Conservation (phyloP, 2,113 vertebrate species). For the Prunella fulvescens region DNA sequence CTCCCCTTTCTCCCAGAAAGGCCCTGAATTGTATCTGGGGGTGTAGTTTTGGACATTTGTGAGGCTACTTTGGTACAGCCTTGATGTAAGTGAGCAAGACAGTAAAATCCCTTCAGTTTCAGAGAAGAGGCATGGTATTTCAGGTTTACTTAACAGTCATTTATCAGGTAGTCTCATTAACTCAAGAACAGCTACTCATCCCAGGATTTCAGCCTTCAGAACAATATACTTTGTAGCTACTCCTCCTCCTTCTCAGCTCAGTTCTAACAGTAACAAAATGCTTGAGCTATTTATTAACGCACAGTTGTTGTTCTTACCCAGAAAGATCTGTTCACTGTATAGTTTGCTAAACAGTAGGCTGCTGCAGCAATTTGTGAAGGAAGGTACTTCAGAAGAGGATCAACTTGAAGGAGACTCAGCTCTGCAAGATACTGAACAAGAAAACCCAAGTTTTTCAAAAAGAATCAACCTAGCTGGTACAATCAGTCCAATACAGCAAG, state of each 20-base stretch:
- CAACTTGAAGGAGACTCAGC: conserved; percentile 85
- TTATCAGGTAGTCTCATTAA: not conserved
- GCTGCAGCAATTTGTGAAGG: conserved; percentile 89
- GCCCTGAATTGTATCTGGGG: not conserved
- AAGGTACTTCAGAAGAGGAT: conserved; percentile 83
- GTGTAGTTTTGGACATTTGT: not conserved
- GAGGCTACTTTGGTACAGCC: not conserved
- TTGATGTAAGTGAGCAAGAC: not conserved
- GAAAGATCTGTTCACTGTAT: conserved; percentile 78
- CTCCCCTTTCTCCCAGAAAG: not conserved
- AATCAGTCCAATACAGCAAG: not conserved
- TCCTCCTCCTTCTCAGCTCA: not conserved
- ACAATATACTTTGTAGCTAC: not conserved
- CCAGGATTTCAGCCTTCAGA: not conserved
- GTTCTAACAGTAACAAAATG: not conserved
- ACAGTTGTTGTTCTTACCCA: conserved; percentile 76
- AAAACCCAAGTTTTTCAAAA: not conserved
- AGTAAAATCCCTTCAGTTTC: not conserved
- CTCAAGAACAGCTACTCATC: not conserved
- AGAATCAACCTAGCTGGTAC: not conserved
- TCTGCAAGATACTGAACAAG: conserved; percentile 86
- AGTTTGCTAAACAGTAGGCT: conserved; percentile 88
- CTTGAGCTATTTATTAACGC: not conserved
- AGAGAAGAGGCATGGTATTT: not conserved
- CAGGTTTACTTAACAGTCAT: not conserved